A percentile compares a stretch with the other conserved stretches of the same genome.
phyloP scores from a whole-genome alignment of 1,140 invertebrate genomes.

The Zaprionus capensis region DNA sequence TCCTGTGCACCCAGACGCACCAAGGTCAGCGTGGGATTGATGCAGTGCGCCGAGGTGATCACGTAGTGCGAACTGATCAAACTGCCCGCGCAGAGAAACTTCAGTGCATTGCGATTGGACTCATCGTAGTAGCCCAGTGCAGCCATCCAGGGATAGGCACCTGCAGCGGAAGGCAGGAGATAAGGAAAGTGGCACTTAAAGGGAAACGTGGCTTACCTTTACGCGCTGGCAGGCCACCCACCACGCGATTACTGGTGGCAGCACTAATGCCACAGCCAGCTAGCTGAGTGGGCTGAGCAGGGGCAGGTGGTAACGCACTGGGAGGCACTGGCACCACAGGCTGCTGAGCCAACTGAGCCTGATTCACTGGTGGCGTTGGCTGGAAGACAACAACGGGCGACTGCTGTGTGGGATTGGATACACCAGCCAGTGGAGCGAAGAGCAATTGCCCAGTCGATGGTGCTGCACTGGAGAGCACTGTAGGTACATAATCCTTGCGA shows the following conservation, averaged over 20 bases:
- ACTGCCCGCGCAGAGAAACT: slow-evolving; percentile 92
- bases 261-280: slow-evolving; percentile 72
- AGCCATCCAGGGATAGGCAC: slow-evolving; percentile 90
- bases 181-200: not conserved
- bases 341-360: slow-evolving; percentile 27
- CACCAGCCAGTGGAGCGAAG: slow-evolving; percentile 47
- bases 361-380: slow-evolving; percentile 59
- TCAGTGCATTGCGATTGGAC: slow-evolving; percentile 83
- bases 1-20: slow-evolving; percentile 89
- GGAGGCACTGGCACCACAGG: not conserved
- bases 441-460: slow-evolving; percentile 36
- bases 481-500: slow-evolving; percentile 50
- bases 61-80: slow-evolving; percentile 90
- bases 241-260: slow-evolving; percentile 78
- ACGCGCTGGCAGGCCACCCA: slow-evolving; percentile 82
- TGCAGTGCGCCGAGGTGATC: slow-evolving; percentile 93
- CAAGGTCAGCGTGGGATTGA: slow-evolving; percentile 81
- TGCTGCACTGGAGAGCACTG: slow-evolving; percentile 16
- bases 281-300: not conserved
- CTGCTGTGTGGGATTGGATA: slow-evolving; percentile 24
- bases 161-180: slow-evolving; percentile 73
- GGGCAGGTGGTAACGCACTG: not conserved
- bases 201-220: slow-evolving; percentile 40
- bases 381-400: slow-evolving; percentile 47
- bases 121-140: slow-evolving; percentile 87